phyloP scores from a whole-genome alignment of 2,888 invertebrate species.

The Ennomos erosarius region DNA sequence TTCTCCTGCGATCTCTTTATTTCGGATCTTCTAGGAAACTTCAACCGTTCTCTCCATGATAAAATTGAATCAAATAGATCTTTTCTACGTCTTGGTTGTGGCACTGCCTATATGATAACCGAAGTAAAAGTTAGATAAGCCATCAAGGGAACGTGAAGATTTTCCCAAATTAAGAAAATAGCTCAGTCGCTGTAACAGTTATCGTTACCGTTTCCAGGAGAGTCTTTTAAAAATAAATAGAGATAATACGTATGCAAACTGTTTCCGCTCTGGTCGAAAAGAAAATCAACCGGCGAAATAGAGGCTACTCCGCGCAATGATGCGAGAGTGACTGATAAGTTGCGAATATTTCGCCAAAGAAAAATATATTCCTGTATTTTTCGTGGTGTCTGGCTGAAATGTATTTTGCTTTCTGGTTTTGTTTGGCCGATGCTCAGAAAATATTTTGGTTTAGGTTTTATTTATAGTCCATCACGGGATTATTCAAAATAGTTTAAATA shows the following conservation, averaged over 20 bases:
- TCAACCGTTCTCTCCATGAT: too few relatives aligned
- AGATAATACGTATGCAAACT: slow-evolving; percentile 31
- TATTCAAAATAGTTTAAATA: too few relatives aligned
- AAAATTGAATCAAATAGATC: too few relatives aligned
- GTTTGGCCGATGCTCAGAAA: slow-evolving; percentile 1
- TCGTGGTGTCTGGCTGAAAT: slow-evolving; percentile 12
- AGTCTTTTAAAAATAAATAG: slow-evolving; percentile 13
- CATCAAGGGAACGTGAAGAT: neutral
- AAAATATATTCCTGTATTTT: slow-evolving; percentile 40
- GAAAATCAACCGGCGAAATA: slow-evolving; percentile 54
- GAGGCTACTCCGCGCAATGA: slow-evolving; percentile 51
- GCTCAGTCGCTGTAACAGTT: neutral
- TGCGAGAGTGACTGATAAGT: slow-evolving; percentile 58
- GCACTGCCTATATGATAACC: too few relatives aligned
- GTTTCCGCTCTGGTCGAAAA: slow-evolving; percentile 51
- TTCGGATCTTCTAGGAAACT: too few relatives aligned
- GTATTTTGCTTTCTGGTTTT: slow-evolving; percentile 12
- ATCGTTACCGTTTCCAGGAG: neutral
- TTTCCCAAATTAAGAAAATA: slow-evolving; percentile 4
- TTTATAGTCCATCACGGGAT: slow-evolving; percentile 6
- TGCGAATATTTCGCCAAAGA: slow-evolving; percentile 38
- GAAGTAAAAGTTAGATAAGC: neutral
- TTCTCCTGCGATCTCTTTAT: too few relatives aligned
- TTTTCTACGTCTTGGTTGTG: too few relatives aligned
- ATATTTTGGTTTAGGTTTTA: too few relatives aligned